Evolutionary conservation across 2,797 vertebrate species (phyloP), one percentile per base, ranked within the genome.

Genomic region (Manis crassicaudata): DNA sequence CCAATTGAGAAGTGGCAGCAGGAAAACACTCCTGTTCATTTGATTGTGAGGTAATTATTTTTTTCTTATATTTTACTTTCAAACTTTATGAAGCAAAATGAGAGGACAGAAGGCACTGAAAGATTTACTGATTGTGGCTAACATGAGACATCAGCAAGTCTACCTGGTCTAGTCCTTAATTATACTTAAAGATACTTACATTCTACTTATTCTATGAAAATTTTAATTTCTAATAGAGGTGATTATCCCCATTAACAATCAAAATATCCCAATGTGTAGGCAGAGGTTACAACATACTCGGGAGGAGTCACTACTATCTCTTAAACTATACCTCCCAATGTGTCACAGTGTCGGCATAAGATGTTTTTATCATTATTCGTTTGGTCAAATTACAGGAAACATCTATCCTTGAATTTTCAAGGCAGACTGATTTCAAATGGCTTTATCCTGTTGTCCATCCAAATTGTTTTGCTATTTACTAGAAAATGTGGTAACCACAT

Each of bases 151-250:
- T 12, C 56, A 90, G 5, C 6, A 56, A 80, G 16, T 76, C 21
- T 2, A 46, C 27, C 3, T 58, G 81, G 10, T 63, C 18, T 80
- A 37, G 40, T 23, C 12, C n/a, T 62, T 77, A 58, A 73, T 93
- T 60, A 58, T 37, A 77, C 8, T 7, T 13, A 50, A 0, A 81
- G 43, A 75, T 3, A 37, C 13, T 84, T 40, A 56, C 1, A 46
- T 85, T 72, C 40, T 92, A 70, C 92, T 68, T 76, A 29, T 92
- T 90, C 80, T 37, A 87, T 9, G 76, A 58, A 68, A 73, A 54
- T 63, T 60, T 65, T 63, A 73, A 40, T 77, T 68, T 86, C 82
- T 29, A 27, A 20, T 56, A 58, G 58, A 80, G 72, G 35, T 65
- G 60, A 27, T 37, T 70, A 79, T 52, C 75, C 13, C 50, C 32